These are phyloP conservation scores for Athrips mouffetella DNA, from an alignment of 2,888 invertebrate genomes.

Conservation along the genomic window DNA sequence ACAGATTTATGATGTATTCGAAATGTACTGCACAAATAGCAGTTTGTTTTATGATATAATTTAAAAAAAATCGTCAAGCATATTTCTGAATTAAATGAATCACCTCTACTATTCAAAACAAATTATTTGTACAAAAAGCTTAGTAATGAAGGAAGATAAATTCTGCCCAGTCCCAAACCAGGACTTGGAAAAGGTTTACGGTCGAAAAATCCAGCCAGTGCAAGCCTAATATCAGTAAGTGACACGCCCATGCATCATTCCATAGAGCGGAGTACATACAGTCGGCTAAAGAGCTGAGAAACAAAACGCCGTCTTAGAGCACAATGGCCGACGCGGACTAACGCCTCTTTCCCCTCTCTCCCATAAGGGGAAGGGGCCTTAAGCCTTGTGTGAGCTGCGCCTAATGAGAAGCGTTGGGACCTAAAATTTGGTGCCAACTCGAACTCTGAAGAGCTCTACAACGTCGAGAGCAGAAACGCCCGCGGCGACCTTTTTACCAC, in stretches of 20 bases:
- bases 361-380: slow-evolving; percentile 5
- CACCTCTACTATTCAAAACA: too few species aligned
- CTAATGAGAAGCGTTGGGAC: slow-evolving; percentile 73
- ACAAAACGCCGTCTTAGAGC: slow-evolving; percentile 63
- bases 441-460: slow-evolving; percentile 65
- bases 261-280: slow-evolving; percentile 31
- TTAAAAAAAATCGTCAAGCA: too few species aligned
- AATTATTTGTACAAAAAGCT: neutral
- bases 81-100: too few species aligned
- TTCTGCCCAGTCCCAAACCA: neutral
- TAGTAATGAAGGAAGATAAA: neutral
- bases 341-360: slow-evolving; percentile 30
- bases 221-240: slow-evolving; percentile 48
- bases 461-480: slow-evolving; percentile 42
- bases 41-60: too few species aligned
- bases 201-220: slow-evolving; percentile 22
- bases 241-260: slow-evolving; percentile 33
- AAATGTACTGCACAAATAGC: too few species aligned
- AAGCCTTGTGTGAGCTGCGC: slow-evolving; percentile 43
- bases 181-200: slow-evolving; percentile 20
- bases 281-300: slow-evolving; percentile 46
- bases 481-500: slow-evolving; percentile 27
- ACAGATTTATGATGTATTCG: too few species aligned
- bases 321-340: slow-evolving; percentile 49
- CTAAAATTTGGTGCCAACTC: slow-evolving; percentile 76